Conservation (phyloP, 2,888 invertebrate species). For the Sphaerophoria taeniata region DNA sequence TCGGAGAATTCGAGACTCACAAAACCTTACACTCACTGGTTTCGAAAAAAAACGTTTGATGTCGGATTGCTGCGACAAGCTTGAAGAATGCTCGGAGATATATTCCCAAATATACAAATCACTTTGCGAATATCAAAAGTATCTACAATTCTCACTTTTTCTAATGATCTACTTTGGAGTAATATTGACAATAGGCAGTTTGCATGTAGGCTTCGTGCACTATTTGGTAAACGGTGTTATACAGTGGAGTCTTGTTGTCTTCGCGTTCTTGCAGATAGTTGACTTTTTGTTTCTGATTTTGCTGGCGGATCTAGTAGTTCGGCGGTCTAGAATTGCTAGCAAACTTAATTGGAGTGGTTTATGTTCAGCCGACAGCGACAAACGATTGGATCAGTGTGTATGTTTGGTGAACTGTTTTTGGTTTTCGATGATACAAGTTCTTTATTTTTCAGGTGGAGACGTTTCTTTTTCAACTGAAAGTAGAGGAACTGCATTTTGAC, state of each 20-base stretch:
- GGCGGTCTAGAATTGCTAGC: slow-evolving; percentile 4
- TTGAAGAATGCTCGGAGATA: slow-evolving; percentile 76
- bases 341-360: not conserved
- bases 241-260: not conserved
- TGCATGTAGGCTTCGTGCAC: not conserved
- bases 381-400: slow-evolving; percentile 14
- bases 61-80: slow-evolving; percentile 77
- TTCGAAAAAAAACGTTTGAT: slow-evolving; percentile 78
- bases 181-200: slow-evolving; percentile 76
- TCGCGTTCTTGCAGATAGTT: not conserved
- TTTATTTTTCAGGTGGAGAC: slow-evolving; percentile 39
- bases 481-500: slow-evolving; percentile 43
- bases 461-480: slow-evolving; percentile 38
- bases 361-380: not conserved
- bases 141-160: slow-evolving; percentile 78
- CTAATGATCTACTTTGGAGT: slow-evolving; percentile 79
- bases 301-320: not conserved
- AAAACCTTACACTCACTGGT: slow-evolving; percentile 52
- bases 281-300: slow-evolving; percentile 7
- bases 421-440: no score
- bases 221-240: not conserved
- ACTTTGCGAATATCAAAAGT: slow-evolving; percentile 75
- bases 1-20: not conserved
- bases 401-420: not conserved
- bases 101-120: slow-evolving; percentile 76